Percentiles rank a stretch among this genome's conserved stretches.
Evolutionary conservation across 2,888 invertebrate species (phyloP).

Genomic region (Pollenia amentaria): DNA sequence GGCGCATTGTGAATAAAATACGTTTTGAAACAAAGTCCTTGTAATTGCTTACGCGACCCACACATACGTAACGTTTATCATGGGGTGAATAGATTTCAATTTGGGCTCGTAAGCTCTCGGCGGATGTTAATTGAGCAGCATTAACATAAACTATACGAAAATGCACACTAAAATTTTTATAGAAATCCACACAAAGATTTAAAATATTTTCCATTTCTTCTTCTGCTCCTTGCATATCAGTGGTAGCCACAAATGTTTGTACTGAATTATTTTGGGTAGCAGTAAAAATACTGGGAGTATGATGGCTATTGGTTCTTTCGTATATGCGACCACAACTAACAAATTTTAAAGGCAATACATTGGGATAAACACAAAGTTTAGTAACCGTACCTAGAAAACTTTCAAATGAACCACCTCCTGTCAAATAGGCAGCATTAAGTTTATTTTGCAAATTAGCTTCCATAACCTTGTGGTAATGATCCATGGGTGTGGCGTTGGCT

Average conservation of each 20-base stretch:
- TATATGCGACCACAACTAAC: slow-evolving; percentile 91
- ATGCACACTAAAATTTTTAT: slow-evolving; percentile 87
- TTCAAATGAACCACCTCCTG: slow-evolving; percentile 90
- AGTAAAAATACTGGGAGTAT: slow-evolving; percentile 86
- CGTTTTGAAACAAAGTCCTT: slow-evolving; percentile 92
- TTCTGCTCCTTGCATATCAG: slow-evolving; percentile 85
- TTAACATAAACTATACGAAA: slow-evolving; percentile 88
- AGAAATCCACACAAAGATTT: slow-evolving; percentile 86
- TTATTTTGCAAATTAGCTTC: slow-evolving; percentile 85
- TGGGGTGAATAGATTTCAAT: slow-evolving; percentile 91
- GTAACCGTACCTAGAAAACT: slow-evolving; percentile 89
- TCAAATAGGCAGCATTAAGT: slow-evolving; percentile 89
- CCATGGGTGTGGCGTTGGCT: slow-evolving; percentile 87
- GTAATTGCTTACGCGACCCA: slow-evolving; percentile 90
- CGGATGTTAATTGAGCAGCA: slow-evolving; percentile 87
- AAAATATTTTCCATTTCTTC: slow-evolving; percentile 86
- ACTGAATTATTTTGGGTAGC: slow-evolving; percentile 89
- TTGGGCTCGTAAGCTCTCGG: slow-evolving; percentile 89
- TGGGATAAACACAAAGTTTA: slow-evolving; percentile 87
- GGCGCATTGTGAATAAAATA: slow-evolving; percentile 88
- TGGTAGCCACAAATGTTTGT: slow-evolving; percentile 88
- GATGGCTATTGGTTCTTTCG: slow-evolving; percentile 77
- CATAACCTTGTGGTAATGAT: slow-evolving; percentile 87
- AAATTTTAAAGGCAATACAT: slow-evolving; percentile 88
- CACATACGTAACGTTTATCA: slow-evolving; percentile 88